Percentiles rank a stretch among this genome's conserved stretches.
phyloP scores from a whole-genome alignment of 2,888 invertebrate genomes.

The Baronia brevicornis region DNA sequence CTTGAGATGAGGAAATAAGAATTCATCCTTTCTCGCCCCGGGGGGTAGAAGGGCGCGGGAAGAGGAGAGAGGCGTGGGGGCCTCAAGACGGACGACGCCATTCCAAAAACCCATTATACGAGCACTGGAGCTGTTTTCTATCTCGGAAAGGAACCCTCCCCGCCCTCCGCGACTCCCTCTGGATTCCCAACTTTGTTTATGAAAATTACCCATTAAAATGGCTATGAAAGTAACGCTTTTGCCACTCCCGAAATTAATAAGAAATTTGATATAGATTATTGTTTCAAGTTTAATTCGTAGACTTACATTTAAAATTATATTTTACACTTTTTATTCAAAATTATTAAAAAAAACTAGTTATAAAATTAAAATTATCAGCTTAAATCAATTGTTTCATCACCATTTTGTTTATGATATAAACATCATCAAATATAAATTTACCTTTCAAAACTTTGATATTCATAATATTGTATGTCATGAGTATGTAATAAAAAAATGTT shows the following conservation, averaged over 20 bases:
- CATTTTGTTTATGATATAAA: too few relatives aligned
- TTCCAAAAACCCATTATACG: constrained; percentile 83
- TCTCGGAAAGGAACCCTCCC: constrained; percentile 65
- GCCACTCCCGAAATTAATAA: constrained; percentile 73
- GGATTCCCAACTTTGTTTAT: constrained; percentile 73
- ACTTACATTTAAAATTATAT: constrained; percentile 7
- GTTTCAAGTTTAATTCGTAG: constrained; percentile 35
- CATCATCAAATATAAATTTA: too few relatives aligned
- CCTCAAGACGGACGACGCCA: constrained; percentile 81
- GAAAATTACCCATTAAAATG: constrained; percentile 75
- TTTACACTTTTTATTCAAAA: constrained; percentile 10
- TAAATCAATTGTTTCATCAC: too few relatives aligned
- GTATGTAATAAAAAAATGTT: too few relatives aligned
- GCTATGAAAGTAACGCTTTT: constrained; percentile 73
- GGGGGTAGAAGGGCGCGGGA: constrained; percentile 33
- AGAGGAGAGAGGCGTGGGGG: constrained; percentile 44
- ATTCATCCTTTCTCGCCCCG: constrained; percentile 73
- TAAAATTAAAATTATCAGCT: too few relatives aligned
- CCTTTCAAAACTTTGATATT: too few relatives aligned
- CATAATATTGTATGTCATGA: too few relatives aligned
- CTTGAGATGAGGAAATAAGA: constrained; percentile 74
- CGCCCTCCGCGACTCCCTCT: constrained; percentile 38
- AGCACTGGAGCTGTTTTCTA: constrained; percentile 79
- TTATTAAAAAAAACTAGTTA: too few relatives aligned
- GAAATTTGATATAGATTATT: constrained; percentile 71